Base-by-base conservation (phyloP, 2,113 vertebrate genomes). In the Antechinus stuartii region DNA sequence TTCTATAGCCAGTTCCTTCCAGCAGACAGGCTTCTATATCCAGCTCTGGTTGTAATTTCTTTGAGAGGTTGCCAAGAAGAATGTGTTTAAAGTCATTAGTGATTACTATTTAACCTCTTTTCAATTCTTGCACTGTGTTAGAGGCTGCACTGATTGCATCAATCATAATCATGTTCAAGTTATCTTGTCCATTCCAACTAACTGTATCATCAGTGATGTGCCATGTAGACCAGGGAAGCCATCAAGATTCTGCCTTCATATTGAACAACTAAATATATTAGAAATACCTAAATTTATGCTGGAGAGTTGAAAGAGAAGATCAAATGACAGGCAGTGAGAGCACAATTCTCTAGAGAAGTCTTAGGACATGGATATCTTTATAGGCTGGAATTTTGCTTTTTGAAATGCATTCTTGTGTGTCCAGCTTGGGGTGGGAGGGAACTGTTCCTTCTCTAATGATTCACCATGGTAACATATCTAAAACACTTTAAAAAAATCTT, bases 401-500 rank as follows among this genome's bases (percentile, higher is more conserved):
- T 95, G 93, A 96, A 91, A 54, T 52, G 53, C 89, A 76, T 90
- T 96, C 96, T 97, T 76, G 68, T 94, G 93, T 52, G 90, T 96
- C 96, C 94, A 61, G 95, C 93, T 96, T 35, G 91, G 96, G 96
- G 93, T 90, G 95, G 93, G 54, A 95, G 54, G 56, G 61, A 94
- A 92, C 96, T 93, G 35, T 52, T 56, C 94, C 96, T 96, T 96
- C 96, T 94, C 96, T 96, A 96, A 92, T 56, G 93, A 52, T 89
- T 97, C 96, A 96, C 97, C 97, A 96, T 97, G 95, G 96, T 90
- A 97, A 97, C 97, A 23, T 25, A 94, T 97, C 93, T 22, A 49
- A 95, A 94, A 94, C 91, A 96, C 93, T 61, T 90, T 26, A 90
- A 91, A 23, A 16, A 90, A 93, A 93, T 97, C 91, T 90, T 25